A percentile compares a stretch with the other conserved stretches of the same genome.
Conservation (phyloP, 1,140 invertebrate species). For the Druon quercuslanigerum region DNA sequence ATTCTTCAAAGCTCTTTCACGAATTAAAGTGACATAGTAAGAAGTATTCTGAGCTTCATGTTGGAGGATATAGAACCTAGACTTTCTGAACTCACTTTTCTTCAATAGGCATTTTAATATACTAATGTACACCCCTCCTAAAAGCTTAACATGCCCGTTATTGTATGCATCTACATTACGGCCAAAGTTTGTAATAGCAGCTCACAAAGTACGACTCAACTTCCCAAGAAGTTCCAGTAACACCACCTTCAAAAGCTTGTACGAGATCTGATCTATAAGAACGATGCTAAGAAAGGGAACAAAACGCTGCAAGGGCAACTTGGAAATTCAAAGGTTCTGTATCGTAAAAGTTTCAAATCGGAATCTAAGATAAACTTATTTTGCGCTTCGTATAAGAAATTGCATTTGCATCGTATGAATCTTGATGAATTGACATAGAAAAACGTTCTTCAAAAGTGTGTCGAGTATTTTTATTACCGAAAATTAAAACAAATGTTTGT, state of each 20-base stretch:
- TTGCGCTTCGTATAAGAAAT: slow-evolving; percentile 3
- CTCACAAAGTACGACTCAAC: slow-evolving; percentile 10
- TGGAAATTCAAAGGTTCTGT: slow-evolving; percentile 24
- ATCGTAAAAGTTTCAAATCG: slow-evolving; percentile 16
- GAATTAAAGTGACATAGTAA: background rate
- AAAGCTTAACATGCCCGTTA: slow-evolving; percentile 23
- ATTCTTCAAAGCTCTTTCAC: background rate
- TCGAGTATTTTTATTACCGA: background rate
- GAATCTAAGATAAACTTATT: background rate
- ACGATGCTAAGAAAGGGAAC: background rate
- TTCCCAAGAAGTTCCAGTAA: background rate
- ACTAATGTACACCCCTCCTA: slow-evolving; percentile 32
- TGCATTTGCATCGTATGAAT: slow-evolving; percentile 27
- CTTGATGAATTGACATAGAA: slow-evolving; percentile 30
- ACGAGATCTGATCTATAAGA: background rate
- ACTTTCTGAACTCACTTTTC: slow-evolving; percentile 26
- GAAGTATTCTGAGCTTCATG: background rate
- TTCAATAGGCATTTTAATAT: slow-evolving; percentile 42
- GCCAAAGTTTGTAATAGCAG: slow-evolving; percentile 13
- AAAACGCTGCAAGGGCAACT: background rate
- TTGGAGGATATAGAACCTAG: background rate
- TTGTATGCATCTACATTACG: slow-evolving; percentile 25
- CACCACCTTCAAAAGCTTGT: background rate
- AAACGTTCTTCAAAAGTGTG: background rate
- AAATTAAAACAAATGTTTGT: too few species aligned